Base-by-base conservation (phyloP, 2,888 invertebrate genomes). In the Nephrotoma flavescens region DNA sequence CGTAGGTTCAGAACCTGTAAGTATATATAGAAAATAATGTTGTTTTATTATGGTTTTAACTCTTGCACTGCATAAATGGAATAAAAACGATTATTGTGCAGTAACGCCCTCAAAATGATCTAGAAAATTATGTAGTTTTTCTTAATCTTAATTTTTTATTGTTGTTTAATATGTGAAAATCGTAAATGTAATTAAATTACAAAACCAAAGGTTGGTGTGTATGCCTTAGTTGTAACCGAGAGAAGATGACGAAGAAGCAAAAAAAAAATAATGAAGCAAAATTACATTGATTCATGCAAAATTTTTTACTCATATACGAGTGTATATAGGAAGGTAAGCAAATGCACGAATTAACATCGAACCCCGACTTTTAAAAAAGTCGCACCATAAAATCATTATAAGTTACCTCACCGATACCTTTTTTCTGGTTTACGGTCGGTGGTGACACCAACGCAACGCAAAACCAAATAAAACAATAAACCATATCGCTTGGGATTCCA, bases 21-120 rank as follows among this genome's bases (percentile, higher is more conserved):
- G 42, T 31, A 71, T 31, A 9, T 71, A 71, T 0, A 19, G 1
- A 9, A 19, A 31, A 31, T 71, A 1, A 47, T 47, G 12, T 12
- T 6, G 12, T 7, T 57, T 3, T 52, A 31, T 12, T 47, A 47
- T 12, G 6, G 7, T 7, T 57, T n/a, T 52, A 31, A 31, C 31
- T 31, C 31, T 31, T 31, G 31, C 31, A 15, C 71, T 71, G 71
- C 31, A 71, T 19, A 71, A 71, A 19, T 31, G 71, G 31, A 71
- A 71, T 71, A 71, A 71, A 71, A 71, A 71, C 31, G 71, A 84
- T 42, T 84, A 84, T 84, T 84, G 84, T 15, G 84, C 42, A 42
- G 71, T 84, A 84, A 84, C 84, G 84, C 84, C 84, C 41, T 84
- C 84, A 84, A 84, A 84, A 84, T 84, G 84, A 84, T 84, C 84